Conservation (phyloP, 2,113 vertebrate genomes). For the Carettochelys insculpta region DNA sequence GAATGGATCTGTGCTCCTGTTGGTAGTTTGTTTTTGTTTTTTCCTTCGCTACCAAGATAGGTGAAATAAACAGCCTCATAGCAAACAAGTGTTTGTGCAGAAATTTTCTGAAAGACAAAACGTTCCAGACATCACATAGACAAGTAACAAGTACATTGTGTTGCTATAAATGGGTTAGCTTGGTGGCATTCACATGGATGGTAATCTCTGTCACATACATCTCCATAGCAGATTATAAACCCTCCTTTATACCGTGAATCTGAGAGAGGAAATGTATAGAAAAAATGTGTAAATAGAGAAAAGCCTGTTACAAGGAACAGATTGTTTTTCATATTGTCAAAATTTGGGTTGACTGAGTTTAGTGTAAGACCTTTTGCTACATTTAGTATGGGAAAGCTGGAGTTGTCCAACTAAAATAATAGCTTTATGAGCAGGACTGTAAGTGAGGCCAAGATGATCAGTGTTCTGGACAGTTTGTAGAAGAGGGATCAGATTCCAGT, state of each 20-base stretch:
- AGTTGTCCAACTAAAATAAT: not conserved
- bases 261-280: slow-evolving; percentile 46
- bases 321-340: slow-evolving; percentile 38
- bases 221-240: slow-evolving; percentile 58
- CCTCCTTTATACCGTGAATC: slow-evolving; percentile 53
- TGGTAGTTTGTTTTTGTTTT: not conserved
- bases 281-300: slow-evolving; percentile 35
- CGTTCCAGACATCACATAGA: not conserved
- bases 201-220: slow-evolving; percentile 44
- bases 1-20: not conserved
- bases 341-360: not conserved
- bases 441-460: not conserved
- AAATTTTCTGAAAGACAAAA: not conserved
- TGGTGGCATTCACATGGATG: slow-evolving; percentile 45
- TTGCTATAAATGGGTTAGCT: slow-evolving; percentile 40
- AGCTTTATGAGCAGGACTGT: slow-evolving; percentile 13
- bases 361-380: slow-evolving; percentile 6
- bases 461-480: not conserved
- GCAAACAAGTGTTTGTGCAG: not conserved
- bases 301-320: slow-evolving; percentile 25
- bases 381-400: not conserved
- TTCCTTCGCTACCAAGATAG: not conserved
- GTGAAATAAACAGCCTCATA: not conserved
- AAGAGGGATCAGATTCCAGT: not conserved
- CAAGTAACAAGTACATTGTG: slow-evolving; percentile 14